phyloP scores from a whole-genome alignment of 2,797 vertebrate species.

The Heliangelus exortis region DNA sequence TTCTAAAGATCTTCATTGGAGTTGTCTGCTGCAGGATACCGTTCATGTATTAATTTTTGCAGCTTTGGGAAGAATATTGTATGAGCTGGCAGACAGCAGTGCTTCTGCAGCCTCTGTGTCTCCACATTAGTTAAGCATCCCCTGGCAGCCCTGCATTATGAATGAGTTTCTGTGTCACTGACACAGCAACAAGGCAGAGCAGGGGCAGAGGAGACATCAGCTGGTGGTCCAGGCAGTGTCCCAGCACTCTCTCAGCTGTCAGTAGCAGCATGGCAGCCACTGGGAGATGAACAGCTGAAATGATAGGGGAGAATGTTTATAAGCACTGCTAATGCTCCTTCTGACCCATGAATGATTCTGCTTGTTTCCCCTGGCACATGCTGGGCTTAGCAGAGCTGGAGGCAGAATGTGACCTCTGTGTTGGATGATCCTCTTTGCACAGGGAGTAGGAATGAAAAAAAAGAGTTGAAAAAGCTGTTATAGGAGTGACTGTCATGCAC shows the following conservation, averaged over 20 bases:
- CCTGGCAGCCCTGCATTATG: neutral
- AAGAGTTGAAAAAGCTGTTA: neutral
- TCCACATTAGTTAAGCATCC: neutral
- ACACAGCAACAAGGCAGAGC: neutral
- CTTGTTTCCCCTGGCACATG: constrained; percentile 28
- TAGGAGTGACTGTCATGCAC: neutral
- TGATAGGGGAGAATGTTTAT: neutral
- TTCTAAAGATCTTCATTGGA: constrained; percentile 18
- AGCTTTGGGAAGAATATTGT: neutral
- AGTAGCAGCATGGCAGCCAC: neutral
- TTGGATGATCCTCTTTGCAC: neutral
- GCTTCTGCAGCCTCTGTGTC: neutral
- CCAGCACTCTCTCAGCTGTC: constrained; percentile 64
- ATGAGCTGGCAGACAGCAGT: neutral
- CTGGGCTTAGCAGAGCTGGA: neutral
- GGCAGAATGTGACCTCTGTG: neutral
- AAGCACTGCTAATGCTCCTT: constrained; percentile 9
- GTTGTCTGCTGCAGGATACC: neutral
- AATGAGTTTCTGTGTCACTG: constrained; percentile 29
- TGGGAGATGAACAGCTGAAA: constrained; percentile 67
- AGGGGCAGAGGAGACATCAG: neutral
- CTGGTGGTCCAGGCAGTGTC: constrained; percentile 53
- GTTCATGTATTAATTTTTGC: neutral
- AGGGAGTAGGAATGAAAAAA: neutral
- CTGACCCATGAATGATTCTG: neutral